Evolutionary conservation across 2,113 vertebrate genomes (phyloP), one percentile per base, ranked within the genome.

Genomic region (Acanthochromis polyacanthus): DNA sequence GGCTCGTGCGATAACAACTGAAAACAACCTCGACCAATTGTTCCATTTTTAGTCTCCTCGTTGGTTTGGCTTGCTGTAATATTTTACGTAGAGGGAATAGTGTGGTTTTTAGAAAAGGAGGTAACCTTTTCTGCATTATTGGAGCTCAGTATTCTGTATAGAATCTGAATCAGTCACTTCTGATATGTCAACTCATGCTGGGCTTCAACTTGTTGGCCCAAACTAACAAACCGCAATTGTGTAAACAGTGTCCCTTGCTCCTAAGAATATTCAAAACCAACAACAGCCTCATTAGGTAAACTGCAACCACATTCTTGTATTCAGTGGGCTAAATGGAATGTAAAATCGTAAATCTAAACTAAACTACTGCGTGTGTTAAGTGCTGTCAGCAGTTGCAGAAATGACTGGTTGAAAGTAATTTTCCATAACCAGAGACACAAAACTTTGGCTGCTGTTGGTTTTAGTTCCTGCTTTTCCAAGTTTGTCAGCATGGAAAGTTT

Each of bases 1-100:
- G 28, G 75, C 12, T n/a, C n/a, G 0, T 59, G 67, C 68, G 82
- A 87, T 90, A 78, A 69, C 48, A 68, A 56, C 62, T 59, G 71
- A 56, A 75, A 82, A 64, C 12, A 36, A 4, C 22, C 51, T 71
- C 65, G 15, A 28, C 20, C 19, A 57, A 56, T 75, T 1, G 10
- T 46, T 63, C 14, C 3, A 28, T 69, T 66, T 51, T 22, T 14
- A 11, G 4, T 10, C 9, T 36, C 15, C 64, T 7, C 40, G 9
- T 52, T 70, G 30, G 22, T 48, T 58, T 48, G n/a, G 19, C 4
- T 12, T 14, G 2, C 19, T 68, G 28, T 11, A 70, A 32, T 28
- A 10, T 25, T 74, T 67, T 19, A 64, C 22, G 30, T 32, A 51
- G 10, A 60, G 59, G 50, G 69, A 71, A 14, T 22, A 5, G 45